Evolutionary conservation across 2,113 vertebrate species (phyloP).

Genomic region (Corydoras maculifer): DNA sequence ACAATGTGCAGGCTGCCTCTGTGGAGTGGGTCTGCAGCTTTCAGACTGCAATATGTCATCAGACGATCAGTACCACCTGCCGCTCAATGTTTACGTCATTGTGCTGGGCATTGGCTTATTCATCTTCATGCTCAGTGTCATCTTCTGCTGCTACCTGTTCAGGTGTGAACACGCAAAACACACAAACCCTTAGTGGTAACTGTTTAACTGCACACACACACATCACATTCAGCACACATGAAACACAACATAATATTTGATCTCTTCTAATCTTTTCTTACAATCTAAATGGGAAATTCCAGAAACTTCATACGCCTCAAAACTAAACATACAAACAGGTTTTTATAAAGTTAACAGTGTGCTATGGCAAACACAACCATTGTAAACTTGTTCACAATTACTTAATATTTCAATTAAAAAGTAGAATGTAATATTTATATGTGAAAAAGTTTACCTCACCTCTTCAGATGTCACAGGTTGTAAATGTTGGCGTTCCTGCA

Average conservation of each 20-base stretch:
- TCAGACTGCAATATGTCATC: conserved; percentile 71
- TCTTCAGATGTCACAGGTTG: no score
- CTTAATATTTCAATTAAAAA: background rate
- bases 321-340: no score
- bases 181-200: conserved; percentile 1
- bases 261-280: no score
- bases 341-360: no score
- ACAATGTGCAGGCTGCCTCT: conserved; percentile 59
- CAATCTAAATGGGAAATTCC: no score
- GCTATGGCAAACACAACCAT: no score
- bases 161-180: conserved; percentile 52
- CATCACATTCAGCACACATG: background rate
- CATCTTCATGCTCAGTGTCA: conserved; percentile 75
- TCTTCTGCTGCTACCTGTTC: conserved; percentile 78
- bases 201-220: background rate
- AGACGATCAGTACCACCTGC: conserved; percentile 67
- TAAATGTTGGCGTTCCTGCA: no score
- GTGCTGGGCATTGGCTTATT: conserved; percentile 74
- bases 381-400: no score
- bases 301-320: no score
- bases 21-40: conserved; percentile 63
- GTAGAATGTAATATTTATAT: background rate
- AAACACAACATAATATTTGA: background rate
- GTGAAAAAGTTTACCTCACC: no score
- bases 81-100: conserved; percentile 72